Base-by-base conservation (phyloP, 2,888 invertebrate species). In the Ethmia dodecea region DNA sequence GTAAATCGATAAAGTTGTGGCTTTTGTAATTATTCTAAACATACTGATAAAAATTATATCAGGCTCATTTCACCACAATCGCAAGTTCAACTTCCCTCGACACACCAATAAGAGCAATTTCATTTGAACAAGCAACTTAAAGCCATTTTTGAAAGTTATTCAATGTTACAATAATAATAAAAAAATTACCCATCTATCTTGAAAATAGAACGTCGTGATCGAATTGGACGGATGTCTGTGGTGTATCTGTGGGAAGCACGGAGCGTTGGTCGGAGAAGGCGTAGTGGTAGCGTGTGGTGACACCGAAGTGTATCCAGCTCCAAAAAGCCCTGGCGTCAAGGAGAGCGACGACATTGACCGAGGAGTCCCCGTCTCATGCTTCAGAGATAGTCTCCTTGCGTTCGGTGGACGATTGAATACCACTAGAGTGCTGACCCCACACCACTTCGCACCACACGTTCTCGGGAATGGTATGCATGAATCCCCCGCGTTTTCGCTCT, bases 381-480 rank as follows among this genome's bases (percentile, higher is more conserved):
- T 84, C 32, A 91, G 73, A 0, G 93, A 92, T 12, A 93, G 63
- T 36, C 93, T 84, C 50, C 93, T 88, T 0, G 90, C 88, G 50
- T 90, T 89, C 35, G 92, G 87, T 0, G 93, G 92, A 32, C 95
- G 89, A 31, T 93, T 93, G 76, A 98, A 98, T 47, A 94, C 94
- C 0, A 96, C 96, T 37, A 98, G 76, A 35, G 91, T 89, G 56
- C 95, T 95, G 13, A 94, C 93, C 14, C 94, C 93, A 73, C 95
- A 96, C 87, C 98, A 98, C 55, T 94, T 92, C 0, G 96, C 97
- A 1, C 97, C 97, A 6, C 96, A 96, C 0, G 97, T 98, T 34
- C 96, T 88, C 0, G 98, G 98, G 73, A 97, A 98, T 0, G 98
- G 98, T 49, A 98, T 94, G 63, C 94, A 94, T 5, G 94, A 91